Evolutionary conservation across 2,113 vertebrate species (phyloP).

Genomic region (Hirundichthys speculiger): DNA sequence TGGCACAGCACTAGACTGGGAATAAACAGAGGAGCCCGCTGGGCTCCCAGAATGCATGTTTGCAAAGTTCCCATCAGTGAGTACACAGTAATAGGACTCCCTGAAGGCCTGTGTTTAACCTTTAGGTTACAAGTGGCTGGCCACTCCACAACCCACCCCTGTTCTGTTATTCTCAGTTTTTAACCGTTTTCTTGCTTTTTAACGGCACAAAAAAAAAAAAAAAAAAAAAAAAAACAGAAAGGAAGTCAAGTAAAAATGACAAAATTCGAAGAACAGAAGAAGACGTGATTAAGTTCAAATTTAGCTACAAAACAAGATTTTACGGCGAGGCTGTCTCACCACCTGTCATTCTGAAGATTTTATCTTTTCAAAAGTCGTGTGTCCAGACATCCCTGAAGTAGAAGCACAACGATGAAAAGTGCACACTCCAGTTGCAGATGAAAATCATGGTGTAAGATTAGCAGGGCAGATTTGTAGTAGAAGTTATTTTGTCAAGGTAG

Average conservation of each 20-base stretch:
- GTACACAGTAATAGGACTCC: constrained; percentile 74
- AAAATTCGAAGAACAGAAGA: constrained; percentile 1
- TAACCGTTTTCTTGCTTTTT: constrained; percentile 50
- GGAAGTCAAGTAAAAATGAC: constrained; percentile 9
- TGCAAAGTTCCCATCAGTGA: constrained; percentile 79
- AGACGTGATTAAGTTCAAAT: not conserved
- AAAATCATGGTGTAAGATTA: too few relatives aligned
- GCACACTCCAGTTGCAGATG: too few relatives aligned
- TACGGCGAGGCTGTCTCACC: too few relatives aligned
- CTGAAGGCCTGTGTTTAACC: constrained; percentile 73
- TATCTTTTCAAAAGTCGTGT: too few relatives aligned
- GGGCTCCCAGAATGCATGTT: constrained; percentile 77
- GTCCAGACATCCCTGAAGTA: too few relatives aligned
- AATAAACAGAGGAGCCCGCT: constrained; percentile 73
- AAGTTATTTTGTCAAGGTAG: too few relatives aligned
- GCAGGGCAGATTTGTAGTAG: too few relatives aligned
- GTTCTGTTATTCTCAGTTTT: constrained; percentile 20
- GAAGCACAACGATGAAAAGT: too few relatives aligned
- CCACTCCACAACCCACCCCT: constrained; percentile 37
- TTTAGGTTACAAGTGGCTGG: constrained; percentile 72
- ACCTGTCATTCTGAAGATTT: too few relatives aligned
- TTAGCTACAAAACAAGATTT: too few relatives aligned
- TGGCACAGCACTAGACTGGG: constrained; percentile 64
- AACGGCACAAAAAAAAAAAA: constrained; percentile 5
- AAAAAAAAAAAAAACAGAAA: constrained; percentile 2